phyloP scores from a whole-genome alignment of 2,797 vertebrate genomes.

The Gymnothorax reevesii region DNA sequence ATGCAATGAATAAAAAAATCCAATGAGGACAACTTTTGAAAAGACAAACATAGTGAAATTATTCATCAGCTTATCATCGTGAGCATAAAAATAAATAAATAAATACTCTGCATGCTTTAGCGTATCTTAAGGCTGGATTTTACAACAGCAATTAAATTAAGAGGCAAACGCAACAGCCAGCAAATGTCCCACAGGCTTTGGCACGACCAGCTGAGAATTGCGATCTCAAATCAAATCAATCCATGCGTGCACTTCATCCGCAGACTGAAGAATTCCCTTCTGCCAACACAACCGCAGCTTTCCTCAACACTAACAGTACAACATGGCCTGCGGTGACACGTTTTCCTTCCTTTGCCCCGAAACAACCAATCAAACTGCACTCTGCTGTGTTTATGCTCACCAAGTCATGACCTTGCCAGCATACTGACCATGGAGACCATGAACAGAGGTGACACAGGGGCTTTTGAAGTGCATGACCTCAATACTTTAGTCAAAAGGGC shows the following conservation, averaged over 20 bases:
- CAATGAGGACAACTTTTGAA: not conserved
- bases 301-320: not conserved
- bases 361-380: not conserved
- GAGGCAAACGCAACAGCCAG: not conserved
- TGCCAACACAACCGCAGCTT: not conserved
- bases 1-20: not conserved
- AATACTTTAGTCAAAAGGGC: not conserved
- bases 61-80: not conserved
- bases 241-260: not conserved
- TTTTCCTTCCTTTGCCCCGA: not conserved
- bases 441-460: not conserved
- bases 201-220: not conserved
- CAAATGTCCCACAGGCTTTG: not conserved
- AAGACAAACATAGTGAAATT: not conserved
- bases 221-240: not conserved
- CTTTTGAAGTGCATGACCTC: not conserved
- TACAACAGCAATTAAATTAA: not conserved
- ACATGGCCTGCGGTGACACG: not conserved
- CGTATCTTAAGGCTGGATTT: conserved; percentile 1
- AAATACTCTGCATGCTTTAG: not conserved
- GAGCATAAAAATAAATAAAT: not conserved
- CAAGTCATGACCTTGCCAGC: not conserved
- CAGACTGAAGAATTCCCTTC: not conserved
- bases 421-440: not conserved
- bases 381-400: not conserved